Conservation (phyloP, 2,888 invertebrate species). For the Drosophila buzzatii region DNA sequence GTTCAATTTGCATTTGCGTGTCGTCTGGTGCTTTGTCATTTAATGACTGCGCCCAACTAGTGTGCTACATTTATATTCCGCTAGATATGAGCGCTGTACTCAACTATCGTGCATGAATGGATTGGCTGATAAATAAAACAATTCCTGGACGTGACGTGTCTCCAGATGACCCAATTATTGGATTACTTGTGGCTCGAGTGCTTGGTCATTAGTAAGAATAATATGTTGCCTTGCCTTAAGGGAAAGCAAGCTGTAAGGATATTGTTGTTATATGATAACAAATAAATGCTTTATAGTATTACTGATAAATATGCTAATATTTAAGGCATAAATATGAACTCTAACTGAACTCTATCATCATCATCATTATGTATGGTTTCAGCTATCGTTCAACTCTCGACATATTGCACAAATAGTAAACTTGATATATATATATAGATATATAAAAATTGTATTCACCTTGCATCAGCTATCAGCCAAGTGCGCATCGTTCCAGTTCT, state of each 20-base stretch:
- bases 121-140: neutral
- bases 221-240: neutral
- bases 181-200: neutral
- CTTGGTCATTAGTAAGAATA: neutral
- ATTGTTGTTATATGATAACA: neutral
- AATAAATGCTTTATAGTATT: neutral
- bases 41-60: slow-evolving; percentile 52
- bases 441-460: too few relatives aligned
- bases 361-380: neutral
- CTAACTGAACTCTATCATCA: too few relatives aligned
- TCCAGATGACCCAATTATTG: neutral
- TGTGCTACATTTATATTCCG: slow-evolving; percentile 39
- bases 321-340: neutral
- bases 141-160: neutral
- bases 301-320: neutral
- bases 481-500: neutral
- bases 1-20: slow-evolving; percentile 45
- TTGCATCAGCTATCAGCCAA: too few relatives aligned
- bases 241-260: too few relatives aligned
- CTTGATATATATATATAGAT: neutral
- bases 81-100: slow-evolving; percentile 10
- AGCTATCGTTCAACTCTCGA: neutral
- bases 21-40: slow-evolving; percentile 22
- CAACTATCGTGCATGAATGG: slow-evolving; percentile 11
- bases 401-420: neutral